Conservation (phyloP, 2,113 vertebrate genomes). For the Empidonax alnorum region DNA sequence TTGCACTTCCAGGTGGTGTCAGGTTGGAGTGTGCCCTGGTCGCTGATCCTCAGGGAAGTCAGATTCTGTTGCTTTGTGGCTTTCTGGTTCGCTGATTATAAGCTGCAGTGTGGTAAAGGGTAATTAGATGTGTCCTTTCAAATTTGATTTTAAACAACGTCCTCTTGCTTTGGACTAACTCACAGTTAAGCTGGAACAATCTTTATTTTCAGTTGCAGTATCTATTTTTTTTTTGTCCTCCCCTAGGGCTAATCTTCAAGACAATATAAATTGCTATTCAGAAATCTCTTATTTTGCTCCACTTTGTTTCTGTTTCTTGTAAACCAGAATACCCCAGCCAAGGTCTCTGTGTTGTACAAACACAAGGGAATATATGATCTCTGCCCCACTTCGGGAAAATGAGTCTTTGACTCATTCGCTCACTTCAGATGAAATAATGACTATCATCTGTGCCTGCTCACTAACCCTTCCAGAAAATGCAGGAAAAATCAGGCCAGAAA, state of each 20-base stretch:
- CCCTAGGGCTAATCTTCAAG: background rate
- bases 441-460: background rate
- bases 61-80: background rate
- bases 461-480: background rate
- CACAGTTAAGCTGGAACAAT: background rate
- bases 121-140: background rate
- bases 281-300: background rate
- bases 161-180: background rate
- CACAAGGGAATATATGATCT: background rate
- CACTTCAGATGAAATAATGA: background rate
- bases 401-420: background rate
- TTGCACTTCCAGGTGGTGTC: background rate
- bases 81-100: background rate
- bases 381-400: background rate
- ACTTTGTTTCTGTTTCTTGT: background rate
- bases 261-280: background rate
- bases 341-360: background rate
- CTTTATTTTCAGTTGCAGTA: background rate
- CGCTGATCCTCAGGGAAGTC: background rate
- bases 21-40: background rate
- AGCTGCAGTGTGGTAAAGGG: background rate
- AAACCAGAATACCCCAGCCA: background rate
- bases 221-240: background rate
- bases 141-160: background rate
- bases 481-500: background rate